Conservation (phyloP, 2,888 invertebrate genomes). For the Ferdinandea cuprea region DNA sequence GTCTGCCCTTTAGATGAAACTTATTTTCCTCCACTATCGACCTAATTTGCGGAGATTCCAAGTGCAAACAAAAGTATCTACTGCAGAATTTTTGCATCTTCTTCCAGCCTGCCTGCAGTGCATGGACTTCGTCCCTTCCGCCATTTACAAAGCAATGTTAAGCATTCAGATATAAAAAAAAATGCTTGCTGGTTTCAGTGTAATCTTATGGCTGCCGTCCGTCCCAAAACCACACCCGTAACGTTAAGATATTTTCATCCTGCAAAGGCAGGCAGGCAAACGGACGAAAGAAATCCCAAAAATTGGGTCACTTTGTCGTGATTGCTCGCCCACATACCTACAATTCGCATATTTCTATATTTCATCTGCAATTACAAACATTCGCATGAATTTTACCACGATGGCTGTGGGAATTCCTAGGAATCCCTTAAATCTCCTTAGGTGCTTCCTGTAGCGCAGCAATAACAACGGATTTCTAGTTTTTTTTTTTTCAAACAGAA, state of each 20-base stretch:
- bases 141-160: slow-evolving; percentile 21
- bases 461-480: slow-evolving; percentile 32
- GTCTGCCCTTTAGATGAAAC: slow-evolving; percentile 47
- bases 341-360: slow-evolving; percentile 62
- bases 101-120: background rate
- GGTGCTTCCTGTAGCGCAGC: slow-evolving; percentile 36
- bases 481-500: slow-evolving; percentile 7
- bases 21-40: slow-evolving; percentile 67
- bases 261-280: background rate
- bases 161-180: slow-evolving; percentile 49
- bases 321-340: slow-evolving; percentile 38
- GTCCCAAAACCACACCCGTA: slow-evolving; percentile 4
- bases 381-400: slow-evolving; percentile 59
- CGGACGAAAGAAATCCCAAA: slow-evolving; percentile 11
- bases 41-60: slow-evolving; percentile 72
- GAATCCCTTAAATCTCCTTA: slow-evolving; percentile 63
- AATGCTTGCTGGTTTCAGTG: slow-evolving; percentile 40
- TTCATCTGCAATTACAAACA: slow-evolving; percentile 67
- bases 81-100: slow-evolving; percentile 66
- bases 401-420: slow-evolving; percentile 55
- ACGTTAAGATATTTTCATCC: slow-evolving; percentile 1
- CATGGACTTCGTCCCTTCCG: background rate
- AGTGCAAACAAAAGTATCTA: slow-evolving; percentile 71
- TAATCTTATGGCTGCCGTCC: slow-evolving; percentile 49
- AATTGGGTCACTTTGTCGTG: slow-evolving; percentile 65